These are phyloP conservation scores for Ariopsis seemanni DNA, from an alignment of 2,113 vertebrate species.

Conservation along the genomic window DNA sequence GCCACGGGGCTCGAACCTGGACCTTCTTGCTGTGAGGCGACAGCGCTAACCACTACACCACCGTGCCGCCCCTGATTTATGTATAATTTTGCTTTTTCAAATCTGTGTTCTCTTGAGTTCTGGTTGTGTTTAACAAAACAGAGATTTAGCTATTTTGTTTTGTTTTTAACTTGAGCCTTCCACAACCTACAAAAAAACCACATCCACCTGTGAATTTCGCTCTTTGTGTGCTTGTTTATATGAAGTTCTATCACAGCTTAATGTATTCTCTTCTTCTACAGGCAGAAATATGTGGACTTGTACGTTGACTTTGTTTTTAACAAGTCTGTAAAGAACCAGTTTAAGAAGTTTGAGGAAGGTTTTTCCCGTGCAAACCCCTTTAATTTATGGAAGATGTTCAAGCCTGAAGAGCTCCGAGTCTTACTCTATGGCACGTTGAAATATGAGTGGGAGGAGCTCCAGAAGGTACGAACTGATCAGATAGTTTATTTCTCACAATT, in stretches of 20 bases:
- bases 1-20: too few species aligned
- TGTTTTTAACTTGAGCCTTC: too few species aligned
- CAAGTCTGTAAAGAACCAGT: constrained; percentile 61
- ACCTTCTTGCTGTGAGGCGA: too few species aligned
- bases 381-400: constrained; percentile 61
- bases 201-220: too few species aligned
- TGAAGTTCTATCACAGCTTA: not conserved
- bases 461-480: constrained; percentile 37
- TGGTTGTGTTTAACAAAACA: too few species aligned
- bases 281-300: constrained; percentile 67
- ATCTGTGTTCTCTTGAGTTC: too few species aligned
- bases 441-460: constrained; percentile 64
- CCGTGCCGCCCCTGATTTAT: too few species aligned
- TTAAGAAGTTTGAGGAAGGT: constrained; percentile 62
- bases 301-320: constrained; percentile 66
- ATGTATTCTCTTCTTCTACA: constrained; percentile 17
- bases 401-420: constrained; percentile 62
- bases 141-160: too few species aligned
- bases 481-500: constrained; percentile 47
- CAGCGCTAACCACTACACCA: too few species aligned
- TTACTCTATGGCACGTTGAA: constrained; percentile 58
- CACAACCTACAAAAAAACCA: too few species aligned
- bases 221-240: not conserved
- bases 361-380: constrained; percentile 66
- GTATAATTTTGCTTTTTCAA: too few species aligned